A percentile compares a stretch with the other conserved stretches of the same genome.
phyloP scores from a whole-genome alignment of 2,797 vertebrate species.

The Smutsia temminckii region DNA sequence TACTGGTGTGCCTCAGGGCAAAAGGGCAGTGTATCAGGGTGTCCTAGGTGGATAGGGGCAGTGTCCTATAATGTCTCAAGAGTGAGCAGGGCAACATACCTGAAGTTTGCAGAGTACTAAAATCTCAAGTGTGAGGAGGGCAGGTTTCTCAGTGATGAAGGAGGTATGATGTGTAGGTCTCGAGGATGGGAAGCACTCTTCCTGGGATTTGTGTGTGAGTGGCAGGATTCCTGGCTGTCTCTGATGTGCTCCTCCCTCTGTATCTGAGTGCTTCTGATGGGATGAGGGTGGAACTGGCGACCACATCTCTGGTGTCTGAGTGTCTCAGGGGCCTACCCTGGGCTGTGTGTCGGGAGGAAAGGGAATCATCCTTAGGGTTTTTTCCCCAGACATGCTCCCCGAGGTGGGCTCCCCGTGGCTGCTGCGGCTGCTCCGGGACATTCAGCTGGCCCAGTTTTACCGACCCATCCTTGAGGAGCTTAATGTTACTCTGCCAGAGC shows the following conservation, averaged over 20 bases:
- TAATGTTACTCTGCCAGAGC: conserved; percentile 91
- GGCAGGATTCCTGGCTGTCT: background rate
- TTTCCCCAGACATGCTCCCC: conserved; percentile 86
- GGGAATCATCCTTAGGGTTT: background rate
- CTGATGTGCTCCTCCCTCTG: background rate
- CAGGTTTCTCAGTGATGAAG: background rate
- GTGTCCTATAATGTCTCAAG: background rate
- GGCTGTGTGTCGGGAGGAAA: background rate
- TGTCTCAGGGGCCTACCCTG: background rate
- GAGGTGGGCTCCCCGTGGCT: conserved; percentile 91
- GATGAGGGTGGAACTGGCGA: background rate
- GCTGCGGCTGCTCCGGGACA: conserved; percentile 88
- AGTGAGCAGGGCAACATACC: background rate
- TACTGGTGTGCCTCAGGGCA: background rate
- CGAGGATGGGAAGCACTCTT: background rate
- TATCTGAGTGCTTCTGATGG: background rate
- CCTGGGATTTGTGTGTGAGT: background rate
- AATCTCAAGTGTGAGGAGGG: background rate
- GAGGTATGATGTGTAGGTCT: background rate
- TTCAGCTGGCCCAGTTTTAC: conserved; percentile 93
- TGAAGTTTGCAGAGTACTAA: background rate
- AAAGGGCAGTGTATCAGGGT: background rate
- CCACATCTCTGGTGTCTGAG: background rate
- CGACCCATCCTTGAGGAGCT: conserved; percentile 89
- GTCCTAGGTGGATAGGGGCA: background rate